Conservation (phyloP, 2,113 vertebrate genomes). For the Bujurquina vittata region DNA sequence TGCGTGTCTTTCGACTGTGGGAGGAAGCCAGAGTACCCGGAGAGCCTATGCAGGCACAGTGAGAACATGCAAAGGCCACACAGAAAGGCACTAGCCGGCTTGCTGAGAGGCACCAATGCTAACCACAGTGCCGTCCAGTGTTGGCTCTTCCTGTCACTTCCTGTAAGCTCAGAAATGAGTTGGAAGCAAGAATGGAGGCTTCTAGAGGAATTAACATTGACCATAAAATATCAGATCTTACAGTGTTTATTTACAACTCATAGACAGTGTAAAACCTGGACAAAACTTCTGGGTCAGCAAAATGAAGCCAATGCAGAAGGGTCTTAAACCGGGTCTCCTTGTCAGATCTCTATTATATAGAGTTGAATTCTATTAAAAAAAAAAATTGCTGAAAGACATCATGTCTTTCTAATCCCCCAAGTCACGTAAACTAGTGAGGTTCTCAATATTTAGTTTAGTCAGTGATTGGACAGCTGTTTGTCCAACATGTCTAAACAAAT, state of each 20-base stretch:
- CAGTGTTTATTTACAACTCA: neutral
- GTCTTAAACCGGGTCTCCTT: no score
- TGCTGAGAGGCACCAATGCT: neutral
- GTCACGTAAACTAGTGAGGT: no score
- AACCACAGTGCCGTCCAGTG: neutral
- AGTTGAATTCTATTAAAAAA: neutral
- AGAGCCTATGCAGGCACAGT: neutral
- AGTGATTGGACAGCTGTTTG: no score
- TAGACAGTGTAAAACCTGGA: neutral
- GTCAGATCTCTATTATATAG: neutral
- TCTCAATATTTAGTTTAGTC: no score
- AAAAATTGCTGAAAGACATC: neutral
- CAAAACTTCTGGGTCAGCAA: neutral
- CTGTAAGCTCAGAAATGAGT: neutral
- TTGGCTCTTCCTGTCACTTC: neutral
- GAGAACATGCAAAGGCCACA: neutral
- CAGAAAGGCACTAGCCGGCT: neutral
- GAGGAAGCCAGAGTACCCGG: neutral
- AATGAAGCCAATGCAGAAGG: no score
- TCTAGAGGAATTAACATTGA: no score
- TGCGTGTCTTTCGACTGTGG: neutral
- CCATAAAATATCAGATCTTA: no score
- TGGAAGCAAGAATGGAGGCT: neutral
- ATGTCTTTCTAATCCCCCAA: neutral
- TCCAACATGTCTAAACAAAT: no score